Evolutionary conservation across 1,140 invertebrate species (phyloP), one percentile per base, ranked within the genome.

Genomic region (Sogatella furcifera): DNA sequence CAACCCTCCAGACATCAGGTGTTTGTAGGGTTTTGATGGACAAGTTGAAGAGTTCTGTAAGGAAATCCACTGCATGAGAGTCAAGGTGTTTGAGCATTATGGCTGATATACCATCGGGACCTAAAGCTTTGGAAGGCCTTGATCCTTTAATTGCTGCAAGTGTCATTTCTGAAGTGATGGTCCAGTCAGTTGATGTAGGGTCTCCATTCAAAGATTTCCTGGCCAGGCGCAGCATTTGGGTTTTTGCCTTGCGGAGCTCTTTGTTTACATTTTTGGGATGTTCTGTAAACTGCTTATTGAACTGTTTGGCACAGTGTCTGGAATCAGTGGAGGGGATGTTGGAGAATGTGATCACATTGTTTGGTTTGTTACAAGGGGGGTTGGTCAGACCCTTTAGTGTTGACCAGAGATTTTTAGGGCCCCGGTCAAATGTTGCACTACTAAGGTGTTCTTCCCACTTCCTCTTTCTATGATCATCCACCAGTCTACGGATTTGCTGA

Each of bases 21-120:
- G 42, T 56, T 14, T 21, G 34, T 4, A 56, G 15, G 34, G 55
- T 28, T 21, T 56, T 11, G 17, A 56, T 31, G 19, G 55, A 56
- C 13, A 56, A 38, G 42, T 56, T 56, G 14, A 56, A 21, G 28
- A 56, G 10, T 15, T 56, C 42, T 31, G 55, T 56, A 17, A 56
- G 55, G 24, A 41, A 56, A 41, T 31, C 55, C 6, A 56, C 55
- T 14, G 31, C 55, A 56, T 34, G 28, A 41, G 34, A 31, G n/a
- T 41, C 55, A n/a, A 56, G 55, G 42, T 56, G 55, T 41, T 56
- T 56, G 13, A 56, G 5, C 55, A 56, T 56, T n/a, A 56, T 56
- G 34, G 55, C 31, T 28, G 55, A 56, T n/a, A 56, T 56, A 15
- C 19, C 31, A 31, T 56, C 55, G 14, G 55, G 55, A 28, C 55